These are phyloP conservation scores for Eupsilia transversa DNA, from an alignment of 2,888 invertebrate species.

Conservation along the genomic window DNA sequence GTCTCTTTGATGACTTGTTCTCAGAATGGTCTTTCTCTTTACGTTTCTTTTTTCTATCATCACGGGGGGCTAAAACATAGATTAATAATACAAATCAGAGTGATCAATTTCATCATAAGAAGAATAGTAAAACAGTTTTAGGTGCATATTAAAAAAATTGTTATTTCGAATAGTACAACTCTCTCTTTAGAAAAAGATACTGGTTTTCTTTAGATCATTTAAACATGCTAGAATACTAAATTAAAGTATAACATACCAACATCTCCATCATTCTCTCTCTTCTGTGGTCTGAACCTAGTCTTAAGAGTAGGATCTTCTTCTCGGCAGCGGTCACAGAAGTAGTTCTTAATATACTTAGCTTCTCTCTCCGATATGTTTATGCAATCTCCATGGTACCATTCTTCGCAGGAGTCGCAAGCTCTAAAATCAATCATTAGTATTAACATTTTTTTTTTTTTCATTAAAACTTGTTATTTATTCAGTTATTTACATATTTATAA, in stretches of 20 bases:
- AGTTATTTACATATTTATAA: no score
- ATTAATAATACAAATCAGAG: neutral
- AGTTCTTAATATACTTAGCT: constrained; percentile 97
- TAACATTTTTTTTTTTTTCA: no score
- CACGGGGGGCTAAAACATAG: constrained; percentile 73
- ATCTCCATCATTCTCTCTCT: constrained; percentile 87
- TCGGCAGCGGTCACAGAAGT: constrained; percentile 96
- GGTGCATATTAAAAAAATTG: neutral
- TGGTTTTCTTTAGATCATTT: neutral
- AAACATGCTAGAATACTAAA: neutral
- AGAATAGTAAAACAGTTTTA: neutral
- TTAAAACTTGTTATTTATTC: no score
- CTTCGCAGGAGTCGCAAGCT: constrained; percentile 99
- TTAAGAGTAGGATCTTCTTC: constrained; percentile 95
- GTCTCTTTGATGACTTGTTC: constrained; percentile 85
- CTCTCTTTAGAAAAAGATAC: neutral
- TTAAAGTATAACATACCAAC: constrained; percentile 72
- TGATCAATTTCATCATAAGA: neutral
- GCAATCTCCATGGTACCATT: constrained; percentile 99
- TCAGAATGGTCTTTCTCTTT: constrained; percentile 88
- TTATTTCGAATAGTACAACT: neutral
- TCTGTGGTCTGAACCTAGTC: constrained; percentile 90
- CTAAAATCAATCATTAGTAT: constrained; percentile 83
- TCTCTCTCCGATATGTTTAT: constrained; percentile 98
- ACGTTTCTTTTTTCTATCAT: constrained; percentile 87